A percentile compares a stretch with the other conserved stretches of the same genome.
These are phyloP conservation scores for Thymelicus lineola DNA, from an alignment of 2,888 invertebrate genomes.

Conservation along the genomic window DNA sequence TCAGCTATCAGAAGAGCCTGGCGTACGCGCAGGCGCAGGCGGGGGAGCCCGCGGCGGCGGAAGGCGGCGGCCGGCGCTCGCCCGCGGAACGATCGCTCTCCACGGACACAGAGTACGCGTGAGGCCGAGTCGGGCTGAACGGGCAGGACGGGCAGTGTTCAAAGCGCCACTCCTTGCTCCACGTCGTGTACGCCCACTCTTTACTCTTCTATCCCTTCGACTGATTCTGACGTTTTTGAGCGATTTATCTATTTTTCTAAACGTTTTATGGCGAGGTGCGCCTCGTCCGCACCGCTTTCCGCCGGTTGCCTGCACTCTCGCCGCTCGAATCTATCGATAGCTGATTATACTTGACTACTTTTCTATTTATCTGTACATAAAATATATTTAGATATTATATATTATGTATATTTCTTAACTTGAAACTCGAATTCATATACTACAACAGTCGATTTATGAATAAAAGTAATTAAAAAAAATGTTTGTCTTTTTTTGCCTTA, in stretches of 20 bases:
- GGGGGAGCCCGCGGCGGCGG: constrained; percentile 75
- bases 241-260: constrained; percentile 86
- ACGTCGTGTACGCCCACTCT: constrained; percentile 60
- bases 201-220: constrained; percentile 79
- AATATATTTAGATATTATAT: constrained; percentile 85
- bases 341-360: constrained; percentile 84
- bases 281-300: constrained; percentile 83
- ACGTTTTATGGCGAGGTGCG: constrained; percentile 84
- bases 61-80: constrained; percentile 71
- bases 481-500: constrained; percentile 38
- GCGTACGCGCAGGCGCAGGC: constrained; percentile 89
- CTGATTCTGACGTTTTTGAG: constrained; percentile 84
- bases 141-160: constrained; percentile 34
- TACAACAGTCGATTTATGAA: constrained; percentile 84
- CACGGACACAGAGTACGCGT: constrained; percentile 91
- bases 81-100: constrained; percentile 86
- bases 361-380: constrained; percentile 85
- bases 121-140: constrained; percentile 66
- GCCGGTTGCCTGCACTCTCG: constrained; percentile 83
- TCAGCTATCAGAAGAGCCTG: constrained; percentile 93
- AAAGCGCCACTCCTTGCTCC: constrained; percentile 41
- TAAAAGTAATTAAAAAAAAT: constrained; percentile 66
- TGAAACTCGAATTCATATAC: constrained; percentile 84
- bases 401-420: constrained; percentile 85
- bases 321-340: constrained; percentile 83